Conservation (phyloP, 2,888 invertebrate genomes). For the Xestia ashworthii region DNA sequence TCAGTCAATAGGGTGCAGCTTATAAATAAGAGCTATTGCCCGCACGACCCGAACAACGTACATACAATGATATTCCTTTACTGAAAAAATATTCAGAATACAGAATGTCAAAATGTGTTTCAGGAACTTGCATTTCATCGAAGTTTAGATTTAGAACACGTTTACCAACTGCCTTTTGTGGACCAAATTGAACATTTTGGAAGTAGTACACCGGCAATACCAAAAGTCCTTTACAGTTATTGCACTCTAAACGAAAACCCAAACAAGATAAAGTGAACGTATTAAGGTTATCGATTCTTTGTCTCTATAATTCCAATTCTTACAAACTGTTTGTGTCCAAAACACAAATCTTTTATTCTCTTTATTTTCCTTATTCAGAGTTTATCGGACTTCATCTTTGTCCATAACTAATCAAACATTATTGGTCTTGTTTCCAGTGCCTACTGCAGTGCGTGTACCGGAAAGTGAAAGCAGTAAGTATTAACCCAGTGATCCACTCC, state of each 20-base stretch:
- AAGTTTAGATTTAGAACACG: neutral
- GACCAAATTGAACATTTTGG: neutral
- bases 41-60: neutral
- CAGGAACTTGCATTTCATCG: neutral
- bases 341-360: neutral
- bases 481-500: constrained; percentile 57
- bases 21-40: neutral
- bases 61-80: no score
- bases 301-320: neutral
- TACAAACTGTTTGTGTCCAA: neutral
- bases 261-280: neutral
- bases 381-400: neutral
- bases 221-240: neutral
- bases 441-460: constrained; percentile 95
- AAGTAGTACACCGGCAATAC: neutral
- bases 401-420: constrained; percentile 32
- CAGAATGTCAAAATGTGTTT: neutral
- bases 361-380: constrained; percentile 5
- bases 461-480: constrained; percentile 94
- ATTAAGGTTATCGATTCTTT: neutral
- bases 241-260: neutral
- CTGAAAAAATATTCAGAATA: neutral
- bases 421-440: constrained; percentile 90
- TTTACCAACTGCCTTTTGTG: neutral
- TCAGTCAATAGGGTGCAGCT: neutral